Base-by-base conservation (phyloP, 2,888 invertebrate genomes). In the Acronicta aceris region DNA sequence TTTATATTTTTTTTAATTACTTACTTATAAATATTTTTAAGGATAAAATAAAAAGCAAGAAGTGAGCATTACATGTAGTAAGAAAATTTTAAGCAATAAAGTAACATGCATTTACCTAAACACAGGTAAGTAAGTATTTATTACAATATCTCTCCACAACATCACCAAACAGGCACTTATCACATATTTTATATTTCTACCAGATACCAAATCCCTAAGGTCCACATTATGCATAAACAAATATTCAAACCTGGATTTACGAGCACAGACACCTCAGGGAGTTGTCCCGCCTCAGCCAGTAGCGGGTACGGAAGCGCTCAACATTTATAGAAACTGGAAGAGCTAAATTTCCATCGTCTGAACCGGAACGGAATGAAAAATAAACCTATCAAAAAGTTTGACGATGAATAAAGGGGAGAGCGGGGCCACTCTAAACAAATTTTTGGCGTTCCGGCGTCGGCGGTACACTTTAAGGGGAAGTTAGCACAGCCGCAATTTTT, bases 231-330 rank as follows among this genome's bases (percentile, higher is more conserved):
- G 76, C 76, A 79, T 79, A 81, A 79, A 82, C 83, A 81, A 82
- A 79, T 74, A 76, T 81, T 71, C 74, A 72, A 78, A 80, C 71
- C 77, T 79, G 79, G 78, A 84, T 86, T 86, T 86, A 84, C 77
- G 79, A 79, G 77, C 70, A 60, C 65, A 66, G 62, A 50, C 65
- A 66, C 86, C 79, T 81, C 54, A 48, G 82, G 80, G 84, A 80
- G 61, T 71, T 65, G 70, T 74, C 65, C 63, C 69, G 65, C 65
- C 59, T 59, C 54, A 50, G 57, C 66, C 50, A 70, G 65, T 49
- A 63, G 50, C 67, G 52, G 55, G 48, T 63, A 74, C 65, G 57
- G 68, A 71, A 66, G 53, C 57, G 61, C 48, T 59, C 53, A 68
- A 74, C 68, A 73, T 75, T 72, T 68, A 62, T 63, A 67, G 68